phyloP scores from a whole-genome alignment of 2,113 vertebrate genomes.

The Galemys pyrenaicus region DNA sequence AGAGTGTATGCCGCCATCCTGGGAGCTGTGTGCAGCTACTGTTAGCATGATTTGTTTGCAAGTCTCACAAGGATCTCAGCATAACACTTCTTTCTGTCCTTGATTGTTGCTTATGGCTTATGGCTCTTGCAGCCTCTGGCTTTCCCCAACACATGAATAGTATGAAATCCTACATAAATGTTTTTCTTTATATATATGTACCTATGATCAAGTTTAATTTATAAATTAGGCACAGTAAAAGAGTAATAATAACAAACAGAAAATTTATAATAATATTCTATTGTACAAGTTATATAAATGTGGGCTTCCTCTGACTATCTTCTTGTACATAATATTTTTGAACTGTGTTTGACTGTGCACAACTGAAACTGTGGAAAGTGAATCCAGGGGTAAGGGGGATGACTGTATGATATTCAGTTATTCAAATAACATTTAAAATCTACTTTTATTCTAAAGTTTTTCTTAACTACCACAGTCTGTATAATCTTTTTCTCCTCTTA shows the following conservation, averaged over 20 bases:
- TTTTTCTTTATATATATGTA: background rate
- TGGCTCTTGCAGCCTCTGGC: too few species aligned
- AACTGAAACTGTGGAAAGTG: background rate
- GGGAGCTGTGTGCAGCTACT: too few species aligned
- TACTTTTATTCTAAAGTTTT: background rate
- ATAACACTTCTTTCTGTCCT: too few species aligned
- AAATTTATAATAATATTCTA: background rate
- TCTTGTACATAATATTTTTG: too few species aligned
- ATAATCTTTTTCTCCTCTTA: slow-evolving; percentile 3
- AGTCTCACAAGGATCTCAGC: too few species aligned
- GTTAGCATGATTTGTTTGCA: too few species aligned
- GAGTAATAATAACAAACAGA: background rate
- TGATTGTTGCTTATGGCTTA: too few species aligned
- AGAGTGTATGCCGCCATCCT: too few species aligned
- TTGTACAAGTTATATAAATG: background rate
- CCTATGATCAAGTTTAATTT: background rate
- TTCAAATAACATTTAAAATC: background rate
- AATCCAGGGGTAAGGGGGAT: background rate
- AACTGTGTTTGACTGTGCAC: background rate
- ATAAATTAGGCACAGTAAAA: background rate
- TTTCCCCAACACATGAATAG: too few species aligned
- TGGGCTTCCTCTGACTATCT: too few species aligned
- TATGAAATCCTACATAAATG: too few species aligned
- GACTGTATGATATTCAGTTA: background rate
- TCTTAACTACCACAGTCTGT: background rate